phyloP scores from a whole-genome alignment of 2,113 vertebrate genomes.

The Hemibagrus wyckioides region DNA sequence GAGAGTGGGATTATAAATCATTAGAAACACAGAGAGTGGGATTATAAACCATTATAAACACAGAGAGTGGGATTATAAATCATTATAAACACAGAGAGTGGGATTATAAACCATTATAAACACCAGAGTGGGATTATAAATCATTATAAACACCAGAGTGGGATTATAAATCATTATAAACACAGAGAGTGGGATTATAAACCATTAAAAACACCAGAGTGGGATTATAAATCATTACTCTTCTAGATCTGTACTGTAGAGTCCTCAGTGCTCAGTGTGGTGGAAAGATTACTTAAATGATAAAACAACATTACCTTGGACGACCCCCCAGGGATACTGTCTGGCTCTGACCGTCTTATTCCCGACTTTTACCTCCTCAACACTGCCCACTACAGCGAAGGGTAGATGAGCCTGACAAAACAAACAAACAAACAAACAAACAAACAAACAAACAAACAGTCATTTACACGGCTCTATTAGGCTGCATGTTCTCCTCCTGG shows the following conservation, averaged over 20 bases:
- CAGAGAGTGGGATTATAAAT: background rate
- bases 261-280: background rate
- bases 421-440: background rate
- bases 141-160: background rate
- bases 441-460: background rate
- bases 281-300: constrained; percentile 26
- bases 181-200: background rate
- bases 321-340: constrained; percentile 97
- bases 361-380: constrained; percentile 95
- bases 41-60: no score
- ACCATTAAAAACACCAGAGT: background rate
- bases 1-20: background rate
- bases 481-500: background rate
- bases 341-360: constrained; percentile 95
- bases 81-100: background rate
- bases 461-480: background rate
- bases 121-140: background rate
- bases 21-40: background rate
- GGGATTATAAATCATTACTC: no score
- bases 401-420: constrained; percentile 88
- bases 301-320: constrained; percentile 83
- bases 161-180: background rate
- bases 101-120: no score
- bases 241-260: background rate
- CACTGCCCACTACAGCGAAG: constrained; percentile 95